These are phyloP conservation scores for Aegotheles bennettii DNA, from an alignment of 2,113 vertebrate species.

Conservation along the genomic window DNA sequence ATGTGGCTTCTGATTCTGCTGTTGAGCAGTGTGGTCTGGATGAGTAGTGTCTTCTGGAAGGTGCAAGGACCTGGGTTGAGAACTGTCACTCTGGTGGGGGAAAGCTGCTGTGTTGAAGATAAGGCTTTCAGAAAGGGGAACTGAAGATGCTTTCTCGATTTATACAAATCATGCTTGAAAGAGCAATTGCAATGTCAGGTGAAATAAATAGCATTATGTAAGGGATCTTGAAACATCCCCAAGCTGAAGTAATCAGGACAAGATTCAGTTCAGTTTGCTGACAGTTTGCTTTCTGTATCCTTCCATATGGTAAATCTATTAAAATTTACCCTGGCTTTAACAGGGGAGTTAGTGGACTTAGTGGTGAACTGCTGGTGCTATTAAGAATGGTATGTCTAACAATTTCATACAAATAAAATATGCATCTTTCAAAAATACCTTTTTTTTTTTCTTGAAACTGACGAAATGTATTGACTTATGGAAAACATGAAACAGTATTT, in stretches of 20 bases:
- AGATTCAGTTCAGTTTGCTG: slow-evolving; percentile 22
- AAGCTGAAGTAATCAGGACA: slow-evolving; percentile 47
- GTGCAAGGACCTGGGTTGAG: not conserved
- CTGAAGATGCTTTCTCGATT: slow-evolving; percentile 31
- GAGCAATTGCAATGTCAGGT: slow-evolving; percentile 59
- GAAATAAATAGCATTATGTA: slow-evolving; percentile 47
- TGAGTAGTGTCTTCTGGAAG: not conserved
- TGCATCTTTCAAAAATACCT: not conserved
- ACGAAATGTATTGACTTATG: not conserved
- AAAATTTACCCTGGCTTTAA: not conserved
- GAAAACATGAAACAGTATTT: not conserved
- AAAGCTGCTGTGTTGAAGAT: not conserved
- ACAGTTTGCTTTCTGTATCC: not conserved
- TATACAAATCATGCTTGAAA: slow-evolving; percentile 47
- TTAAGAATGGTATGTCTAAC: not conserved
- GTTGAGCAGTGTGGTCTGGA: not conserved
- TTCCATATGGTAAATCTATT: not conserved
- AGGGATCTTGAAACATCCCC: slow-evolving; percentile 38
- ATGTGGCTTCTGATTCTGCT: not conserved
- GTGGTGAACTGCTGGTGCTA: not conserved
- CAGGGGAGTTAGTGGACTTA: not conserved
- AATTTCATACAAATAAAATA: not conserved
- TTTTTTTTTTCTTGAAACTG: not conserved
- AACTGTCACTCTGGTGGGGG: not conserved
- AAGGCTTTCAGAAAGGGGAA: slow-evolving; percentile 33